These are phyloP conservation scores for Omphaloscelis lunosa DNA, from an alignment of 2,888 invertebrate genomes.

Conservation along the genomic window DNA sequence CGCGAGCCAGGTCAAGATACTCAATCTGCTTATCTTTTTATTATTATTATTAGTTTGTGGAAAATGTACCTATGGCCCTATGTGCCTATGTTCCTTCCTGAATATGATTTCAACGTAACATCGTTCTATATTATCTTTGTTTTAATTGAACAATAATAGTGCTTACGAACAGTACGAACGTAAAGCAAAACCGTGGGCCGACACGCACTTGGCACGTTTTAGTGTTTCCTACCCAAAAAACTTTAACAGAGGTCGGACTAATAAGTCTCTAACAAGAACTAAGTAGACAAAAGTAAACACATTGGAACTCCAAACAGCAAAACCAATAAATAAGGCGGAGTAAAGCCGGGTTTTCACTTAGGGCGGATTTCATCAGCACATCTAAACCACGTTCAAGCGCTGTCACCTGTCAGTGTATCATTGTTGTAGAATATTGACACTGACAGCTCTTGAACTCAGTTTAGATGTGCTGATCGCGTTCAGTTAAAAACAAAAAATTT, in stretches of 20 bases:
- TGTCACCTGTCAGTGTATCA: not conserved
- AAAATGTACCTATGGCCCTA: too few relatives aligned
- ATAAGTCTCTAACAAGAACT: conserved; percentile 58
- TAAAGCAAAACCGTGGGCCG: not conserved
- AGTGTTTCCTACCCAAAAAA: conserved; percentile 31
- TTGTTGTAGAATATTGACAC: not conserved
- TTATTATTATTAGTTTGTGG: too few relatives aligned
- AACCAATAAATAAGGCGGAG: conserved; percentile 56
- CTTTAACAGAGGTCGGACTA: conserved; percentile 36
- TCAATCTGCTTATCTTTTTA: too few relatives aligned
- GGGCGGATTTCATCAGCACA: not conserved
- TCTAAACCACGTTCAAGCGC: not conserved
- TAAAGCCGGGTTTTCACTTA: conserved; percentile 35
- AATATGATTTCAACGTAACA: not conserved
- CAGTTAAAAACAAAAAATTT: too few relatives aligned
- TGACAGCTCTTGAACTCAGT: not conserved
- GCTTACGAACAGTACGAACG: not conserved
- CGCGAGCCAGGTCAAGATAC: too few relatives aligned
- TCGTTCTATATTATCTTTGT: not conserved
- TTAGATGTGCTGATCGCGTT: too few relatives aligned
- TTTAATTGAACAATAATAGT: conserved; percentile 7
- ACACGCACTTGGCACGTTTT: conserved; percentile 19
- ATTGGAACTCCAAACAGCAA: conserved; percentile 54
- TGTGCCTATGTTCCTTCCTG: not conserved
- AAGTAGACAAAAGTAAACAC: conserved; percentile 57